Conservation (phyloP, 2,888 invertebrate species). For the Pseudanteris insignis region DNA sequence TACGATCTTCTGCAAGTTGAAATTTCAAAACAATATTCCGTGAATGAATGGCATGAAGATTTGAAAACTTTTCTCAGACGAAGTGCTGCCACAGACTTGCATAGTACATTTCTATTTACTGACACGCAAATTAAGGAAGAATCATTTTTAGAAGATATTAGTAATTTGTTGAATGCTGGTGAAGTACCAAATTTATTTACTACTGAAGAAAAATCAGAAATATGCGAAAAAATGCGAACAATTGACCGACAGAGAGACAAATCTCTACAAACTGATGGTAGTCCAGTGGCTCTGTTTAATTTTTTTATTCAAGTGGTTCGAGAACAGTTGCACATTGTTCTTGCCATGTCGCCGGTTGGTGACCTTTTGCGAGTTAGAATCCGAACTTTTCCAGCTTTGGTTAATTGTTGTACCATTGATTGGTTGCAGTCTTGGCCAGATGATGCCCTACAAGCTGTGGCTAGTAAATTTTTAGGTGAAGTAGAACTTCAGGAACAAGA, state of each 20-base stretch:
- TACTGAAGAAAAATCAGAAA: constrained; percentile 86
- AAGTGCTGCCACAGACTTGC: constrained; percentile 83
- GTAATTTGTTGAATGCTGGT: constrained; percentile 90
- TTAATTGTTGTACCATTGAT: constrained; percentile 95
- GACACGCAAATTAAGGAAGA: constrained; percentile 96
- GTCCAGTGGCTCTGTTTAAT: constrained; percentile 88
- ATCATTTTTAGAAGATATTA: constrained; percentile 91
- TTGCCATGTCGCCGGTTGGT: constrained; percentile 93
- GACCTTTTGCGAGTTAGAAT: constrained; percentile 83
- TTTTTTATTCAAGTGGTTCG: constrained; percentile 88
- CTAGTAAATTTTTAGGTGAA: constrained; percentile 78
- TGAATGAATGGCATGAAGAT: constrained; percentile 91
- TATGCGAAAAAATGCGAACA: constrained; percentile 93
- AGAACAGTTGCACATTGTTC: constrained; percentile 88
- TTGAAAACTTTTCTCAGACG: constrained; percentile 82
- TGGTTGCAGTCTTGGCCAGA: constrained; percentile 97
- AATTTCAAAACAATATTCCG: constrained; percentile 86
- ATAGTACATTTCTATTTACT: constrained; percentile 88
- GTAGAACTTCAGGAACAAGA: constrained; percentile 80
- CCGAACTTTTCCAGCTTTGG: constrained; percentile 89
- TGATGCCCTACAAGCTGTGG: constrained; percentile 90
- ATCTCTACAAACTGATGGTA: constrained; percentile 90
- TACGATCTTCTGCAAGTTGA: constrained; percentile 93
- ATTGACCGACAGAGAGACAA: constrained; percentile 90
- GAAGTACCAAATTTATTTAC: constrained; percentile 92